Conservation (phyloP, 1,140 invertebrate genomes). For the Bombus waltoni region DNA sequence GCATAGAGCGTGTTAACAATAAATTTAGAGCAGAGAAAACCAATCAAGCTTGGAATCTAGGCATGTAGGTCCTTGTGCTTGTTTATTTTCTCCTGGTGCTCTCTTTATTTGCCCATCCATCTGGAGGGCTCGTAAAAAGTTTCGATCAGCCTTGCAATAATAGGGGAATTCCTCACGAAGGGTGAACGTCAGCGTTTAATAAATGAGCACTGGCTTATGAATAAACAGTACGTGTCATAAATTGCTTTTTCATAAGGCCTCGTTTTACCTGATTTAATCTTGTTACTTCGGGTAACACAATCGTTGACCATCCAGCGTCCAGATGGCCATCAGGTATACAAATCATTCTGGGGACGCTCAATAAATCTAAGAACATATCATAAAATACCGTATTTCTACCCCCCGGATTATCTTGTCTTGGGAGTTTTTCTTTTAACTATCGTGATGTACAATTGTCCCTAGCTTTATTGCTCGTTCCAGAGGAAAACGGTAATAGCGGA, state of each 20-base stretch:
- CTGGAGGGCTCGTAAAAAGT: constrained; percentile 18
- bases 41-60: constrained; percentile 46
- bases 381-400: no score
- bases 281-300: no score
- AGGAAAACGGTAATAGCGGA: no score
- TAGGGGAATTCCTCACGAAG: neutral
- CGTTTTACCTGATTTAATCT: neutral
- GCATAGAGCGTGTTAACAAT: neutral
- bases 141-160: constrained; percentile 6
- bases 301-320: no score
- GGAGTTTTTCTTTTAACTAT: no score
- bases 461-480: no score
- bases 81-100: constrained; percentile 35
- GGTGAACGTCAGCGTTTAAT: neutral
- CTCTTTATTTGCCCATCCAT: constrained; percentile 27
- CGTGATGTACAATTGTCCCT: no score
- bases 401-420: no score
- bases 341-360: no score
- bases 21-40: constrained; percentile 41
- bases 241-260: neutral
- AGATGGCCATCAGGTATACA: no score
- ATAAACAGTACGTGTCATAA: neutral
- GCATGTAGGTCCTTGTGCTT: constrained; percentile 47
- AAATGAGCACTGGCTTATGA: neutral
- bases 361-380: no score